Evolutionary conservation across 1,140 invertebrate species (phyloP).

Genomic region (Neoseiulus cucumeris): DNA sequence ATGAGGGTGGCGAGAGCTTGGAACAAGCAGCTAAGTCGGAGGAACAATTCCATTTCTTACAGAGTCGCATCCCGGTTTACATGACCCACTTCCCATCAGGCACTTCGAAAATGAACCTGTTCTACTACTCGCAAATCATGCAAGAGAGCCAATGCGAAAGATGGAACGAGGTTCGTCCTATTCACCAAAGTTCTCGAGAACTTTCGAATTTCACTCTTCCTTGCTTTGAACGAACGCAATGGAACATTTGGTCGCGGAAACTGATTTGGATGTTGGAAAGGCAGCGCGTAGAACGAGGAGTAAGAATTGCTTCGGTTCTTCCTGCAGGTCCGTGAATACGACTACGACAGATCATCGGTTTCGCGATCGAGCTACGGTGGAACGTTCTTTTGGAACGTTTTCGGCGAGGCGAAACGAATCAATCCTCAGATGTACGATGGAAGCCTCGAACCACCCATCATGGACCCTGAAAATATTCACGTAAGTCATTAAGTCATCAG

Average conservation of each 20-base stretch:
- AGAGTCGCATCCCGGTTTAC: not conserved
- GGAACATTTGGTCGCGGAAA: too few relatives aligned
- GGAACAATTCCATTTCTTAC: not conserved
- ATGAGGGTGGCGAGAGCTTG: too few relatives aligned
- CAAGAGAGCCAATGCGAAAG: not conserved
- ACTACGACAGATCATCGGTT: not conserved
- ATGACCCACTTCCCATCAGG: constrained; percentile 3
- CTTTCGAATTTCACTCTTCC: too few relatives aligned
- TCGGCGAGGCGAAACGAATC: not conserved
- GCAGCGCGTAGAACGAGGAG: too few relatives aligned
- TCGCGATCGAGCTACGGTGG: not conserved
- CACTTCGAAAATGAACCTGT: constrained; percentile 3
- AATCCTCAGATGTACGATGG: constrained; percentile 6
- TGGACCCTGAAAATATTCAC: not conserved
- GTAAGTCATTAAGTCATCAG: not conserved
- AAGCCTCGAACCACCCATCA: not conserved
- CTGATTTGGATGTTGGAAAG: too few relatives aligned
- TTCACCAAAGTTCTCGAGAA: too few relatives aligned
- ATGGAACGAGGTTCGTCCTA: not conserved
- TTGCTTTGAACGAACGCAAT: too few relatives aligned
- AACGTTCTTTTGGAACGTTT: not conserved
- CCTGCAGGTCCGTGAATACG: not conserved
- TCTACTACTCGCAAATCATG: constrained; percentile 10
- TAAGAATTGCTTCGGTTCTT: too few relatives aligned
- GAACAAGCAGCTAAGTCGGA: too few relatives aligned